Base-by-base conservation (phyloP, 2,888 invertebrate species). In the Notodonta ziczac region DNA sequence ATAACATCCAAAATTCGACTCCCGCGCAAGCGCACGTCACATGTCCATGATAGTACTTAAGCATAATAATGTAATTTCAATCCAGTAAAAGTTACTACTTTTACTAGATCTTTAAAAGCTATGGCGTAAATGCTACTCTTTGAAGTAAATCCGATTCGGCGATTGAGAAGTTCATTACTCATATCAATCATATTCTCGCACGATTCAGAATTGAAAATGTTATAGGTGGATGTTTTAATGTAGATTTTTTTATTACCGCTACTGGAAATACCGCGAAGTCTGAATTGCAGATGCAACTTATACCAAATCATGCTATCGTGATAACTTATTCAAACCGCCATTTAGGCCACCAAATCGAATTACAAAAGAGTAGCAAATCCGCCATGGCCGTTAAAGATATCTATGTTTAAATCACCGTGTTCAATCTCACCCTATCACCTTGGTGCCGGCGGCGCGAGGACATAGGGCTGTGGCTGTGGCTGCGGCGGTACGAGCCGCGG, bases 381-480 rank as follows among this genome's bases (percentile, higher is more conserved):
- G 16, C 44, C 42, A 16, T 16, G 13, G 56, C 16, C 8, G 12
- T n/a, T 40, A 44, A 56, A 56, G 44, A 44, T 44, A 44, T 10
- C 56, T 56, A 56, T 42, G 56, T 56, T 56, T 24, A 44, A 56
- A 56, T 56, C 55, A 56, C 56, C 56, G 56, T 56, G 55, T 55
- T 55, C 42, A 42, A 16, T 75, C 89, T 93, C 91, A 95, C 95
- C 88, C 97, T 94, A 83, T 96, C 97, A 69, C 97, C 97, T 66
- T 95, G 92, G 86, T 97, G 97, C 54, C 97, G 94, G 74, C 97
- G 94, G 66, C 97, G 95, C 71, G 96, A 96, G 46, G 97, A 97
- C 97, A 97, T 96, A 35, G 97, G 97, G 83, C 97, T 97, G 82
- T 96, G 95, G 65, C 97, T 96, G 88, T 95, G 95, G 55, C 95